A percentile compares a stretch with the other conserved stretches of the same genome.
Conservation (phyloP, 1,140 invertebrate species). For the Pectinophora gossypiella region DNA sequence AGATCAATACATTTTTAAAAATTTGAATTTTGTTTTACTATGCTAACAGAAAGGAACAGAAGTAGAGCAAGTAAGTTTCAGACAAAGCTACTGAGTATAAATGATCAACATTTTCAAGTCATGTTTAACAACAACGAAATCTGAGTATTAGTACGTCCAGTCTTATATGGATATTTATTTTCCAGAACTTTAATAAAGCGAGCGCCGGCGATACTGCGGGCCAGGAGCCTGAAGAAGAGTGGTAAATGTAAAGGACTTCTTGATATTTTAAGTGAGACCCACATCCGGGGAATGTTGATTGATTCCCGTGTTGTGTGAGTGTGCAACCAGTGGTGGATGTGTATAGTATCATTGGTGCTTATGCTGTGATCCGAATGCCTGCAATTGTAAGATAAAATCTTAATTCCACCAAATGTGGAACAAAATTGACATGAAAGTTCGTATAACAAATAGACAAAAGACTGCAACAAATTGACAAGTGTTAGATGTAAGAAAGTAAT, state of each 20-base stretch:
- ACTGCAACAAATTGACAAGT: constrained; percentile 49
- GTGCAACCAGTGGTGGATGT: constrained; percentile 45
- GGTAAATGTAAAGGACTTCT: constrained; percentile 42
- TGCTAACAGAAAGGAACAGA: too few species aligned
- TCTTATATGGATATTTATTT: too few species aligned
- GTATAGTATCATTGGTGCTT: constrained; percentile 43
- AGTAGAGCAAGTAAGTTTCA: too few species aligned
- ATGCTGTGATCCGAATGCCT: constrained; percentile 11
- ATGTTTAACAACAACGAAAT: too few species aligned
- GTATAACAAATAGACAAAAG: constrained; percentile 21
- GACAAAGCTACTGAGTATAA: too few species aligned
- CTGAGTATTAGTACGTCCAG: too few species aligned
- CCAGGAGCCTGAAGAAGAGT: constrained; percentile 59
- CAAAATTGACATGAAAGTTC: neutral
- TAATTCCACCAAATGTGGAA: neutral
- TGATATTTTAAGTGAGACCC: constrained; percentile 24
- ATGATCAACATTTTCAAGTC: too few species aligned
- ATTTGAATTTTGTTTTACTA: too few species aligned
- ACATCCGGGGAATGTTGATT: too few species aligned
- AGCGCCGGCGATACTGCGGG: constrained; percentile 22
- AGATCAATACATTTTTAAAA: too few species aligned
- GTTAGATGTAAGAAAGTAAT: constrained; percentile 30
- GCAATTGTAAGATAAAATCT: neutral
- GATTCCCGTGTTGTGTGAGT: constrained; percentile 15
- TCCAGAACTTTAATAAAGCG: constrained; percentile 58